These are phyloP conservation scores for Acanthochromis polyacanthus DNA, from an alignment of 2,113 vertebrate genomes.

Conservation along the genomic window DNA sequence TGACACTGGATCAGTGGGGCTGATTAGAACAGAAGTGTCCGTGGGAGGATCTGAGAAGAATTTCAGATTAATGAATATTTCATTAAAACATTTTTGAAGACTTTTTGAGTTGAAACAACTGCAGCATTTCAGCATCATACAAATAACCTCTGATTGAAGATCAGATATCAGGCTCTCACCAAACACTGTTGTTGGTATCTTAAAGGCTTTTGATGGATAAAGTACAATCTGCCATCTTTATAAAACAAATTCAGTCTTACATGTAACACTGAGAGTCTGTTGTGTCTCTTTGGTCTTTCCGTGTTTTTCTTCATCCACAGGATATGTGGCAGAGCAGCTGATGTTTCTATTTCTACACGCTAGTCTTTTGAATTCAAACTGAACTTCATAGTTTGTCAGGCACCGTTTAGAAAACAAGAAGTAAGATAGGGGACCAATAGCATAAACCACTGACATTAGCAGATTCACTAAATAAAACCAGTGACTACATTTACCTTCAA, in stretches of 20 bases:
- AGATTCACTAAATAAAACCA: not conserved
- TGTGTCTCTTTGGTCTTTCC: slow-evolving; percentile 3
- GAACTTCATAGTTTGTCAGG: no score
- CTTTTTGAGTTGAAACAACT: no score
- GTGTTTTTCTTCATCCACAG: slow-evolving; percentile 1
- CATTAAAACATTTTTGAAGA: no score
- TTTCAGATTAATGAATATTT: no score
- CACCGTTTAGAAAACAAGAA: no score
- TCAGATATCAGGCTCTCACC: no score
- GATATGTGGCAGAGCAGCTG: slow-evolving; percentile 49
- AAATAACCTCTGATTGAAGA: no score
- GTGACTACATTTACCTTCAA: not conserved
- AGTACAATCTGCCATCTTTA: not conserved
- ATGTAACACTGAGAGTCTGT: slow-evolving; percentile 47
- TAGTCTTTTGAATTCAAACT: no score
- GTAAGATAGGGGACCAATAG: no score
- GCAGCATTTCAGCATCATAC: not conserved
- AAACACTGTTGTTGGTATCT: no score
- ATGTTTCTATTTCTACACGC: no score
- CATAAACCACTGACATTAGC: not conserved
- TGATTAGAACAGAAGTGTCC: slow-evolving; percentile 10
- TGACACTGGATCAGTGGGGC: slow-evolving; percentile 13
- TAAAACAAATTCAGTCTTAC: slow-evolving; percentile 33
- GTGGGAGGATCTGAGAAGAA: slow-evolving; percentile 39
- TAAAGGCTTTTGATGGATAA: not conserved